A percentile compares a stretch with the other conserved stretches of the same genome.
phyloP scores from a whole-genome alignment of 2,888 invertebrate genomes.

The Dusona sp. region DNA sequence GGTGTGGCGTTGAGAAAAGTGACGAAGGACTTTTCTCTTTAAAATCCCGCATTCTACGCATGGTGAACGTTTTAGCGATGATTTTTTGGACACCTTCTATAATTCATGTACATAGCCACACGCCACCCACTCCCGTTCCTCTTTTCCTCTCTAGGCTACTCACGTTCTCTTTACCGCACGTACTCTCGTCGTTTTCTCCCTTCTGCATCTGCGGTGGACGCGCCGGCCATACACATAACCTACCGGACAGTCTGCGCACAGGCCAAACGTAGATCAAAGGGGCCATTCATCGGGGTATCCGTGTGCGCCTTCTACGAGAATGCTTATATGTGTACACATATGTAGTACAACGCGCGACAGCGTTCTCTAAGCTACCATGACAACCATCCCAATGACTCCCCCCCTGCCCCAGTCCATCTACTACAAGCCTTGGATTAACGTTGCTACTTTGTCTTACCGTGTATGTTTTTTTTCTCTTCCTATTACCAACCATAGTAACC shows the following conservation, averaged over 20 bases:
- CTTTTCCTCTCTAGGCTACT: slow-evolving; percentile 47
- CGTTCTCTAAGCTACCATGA: slow-evolving; percentile 69
- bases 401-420: not conserved
- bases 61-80: not conserved
- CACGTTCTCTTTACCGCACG: slow-evolving; percentile 41
- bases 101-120: not conserved
- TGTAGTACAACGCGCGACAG: slow-evolving; percentile 56
- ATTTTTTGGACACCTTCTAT: slow-evolving; percentile 2
- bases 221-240: slow-evolving; percentile 42
- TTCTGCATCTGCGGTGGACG: slow-evolving; percentile 53
- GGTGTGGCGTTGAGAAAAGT: not conserved
- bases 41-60: not conserved
- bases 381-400: slow-evolving; percentile 62
- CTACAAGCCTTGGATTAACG: slow-evolving; percentile 68
- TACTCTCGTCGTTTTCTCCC: slow-evolving; percentile 52
- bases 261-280: slow-evolving; percentile 80
- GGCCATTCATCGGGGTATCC: slow-evolving; percentile 77
- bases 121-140: slow-evolving; percentile 36
- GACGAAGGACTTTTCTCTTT: not conserved
- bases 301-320: slow-evolving; percentile 53
- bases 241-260: slow-evolving; percentile 60
- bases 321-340: slow-evolving; percentile 61
- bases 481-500: slow-evolving; percentile 25
- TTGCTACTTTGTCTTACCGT: slow-evolving; percentile 75
- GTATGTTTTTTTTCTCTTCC: slow-evolving; percentile 25